A percentile compares a stretch with the other conserved stretches of the same genome.
These are phyloP conservation scores for Drosophila anomalipes DNA, from an alignment of 2,888 invertebrate species.

Conservation along the genomic window DNA sequence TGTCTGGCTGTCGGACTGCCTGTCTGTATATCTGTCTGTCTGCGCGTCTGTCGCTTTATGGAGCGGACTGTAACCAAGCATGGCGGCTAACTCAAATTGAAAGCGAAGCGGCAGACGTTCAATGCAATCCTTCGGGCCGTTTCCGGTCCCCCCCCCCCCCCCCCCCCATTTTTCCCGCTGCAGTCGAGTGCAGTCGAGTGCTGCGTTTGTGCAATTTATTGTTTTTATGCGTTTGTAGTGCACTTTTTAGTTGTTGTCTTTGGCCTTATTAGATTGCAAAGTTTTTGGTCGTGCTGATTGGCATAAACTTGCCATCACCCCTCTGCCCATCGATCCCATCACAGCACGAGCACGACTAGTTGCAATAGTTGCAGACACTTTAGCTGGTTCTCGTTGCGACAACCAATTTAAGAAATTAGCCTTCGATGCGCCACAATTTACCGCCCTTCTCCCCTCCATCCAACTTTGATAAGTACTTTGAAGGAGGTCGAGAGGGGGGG, in stretches of 20 bases:
- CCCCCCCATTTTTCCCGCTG: neutral
- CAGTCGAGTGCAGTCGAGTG: neutral
- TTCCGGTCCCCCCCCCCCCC: neutral
- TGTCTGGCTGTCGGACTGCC: neutral
- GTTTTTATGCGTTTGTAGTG: conserved; percentile 80
- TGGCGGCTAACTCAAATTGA: conserved; percentile 74
- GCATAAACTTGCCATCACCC: conserved; percentile 23
- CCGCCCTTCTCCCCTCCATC: neutral
- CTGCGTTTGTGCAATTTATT: conserved; percentile 76
- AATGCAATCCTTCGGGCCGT: conserved; percentile 46
- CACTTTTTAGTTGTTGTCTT: conserved; percentile 76
- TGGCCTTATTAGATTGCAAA: conserved; percentile 80
- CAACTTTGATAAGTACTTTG: conserved; percentile 23
- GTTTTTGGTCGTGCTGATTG: conserved; percentile 71
- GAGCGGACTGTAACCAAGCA: conserved; percentile 59
- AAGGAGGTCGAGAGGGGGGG: neutral
- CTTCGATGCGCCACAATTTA: conserved; percentile 43
- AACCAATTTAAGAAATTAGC: conserved; percentile 81
- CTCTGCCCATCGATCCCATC: neutral
- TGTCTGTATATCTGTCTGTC: conserved; percentile 9
- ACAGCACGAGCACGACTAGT: conserved; percentile 5
- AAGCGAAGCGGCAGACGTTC: conserved; percentile 52
- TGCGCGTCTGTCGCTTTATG: conserved; percentile 25
- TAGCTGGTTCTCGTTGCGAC: conserved; percentile 50
- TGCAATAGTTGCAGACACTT: conserved; percentile 53